Evolutionary conservation across 2,113 vertebrate genomes (phyloP).

Genomic region (Macquaria ambigua): DNA sequence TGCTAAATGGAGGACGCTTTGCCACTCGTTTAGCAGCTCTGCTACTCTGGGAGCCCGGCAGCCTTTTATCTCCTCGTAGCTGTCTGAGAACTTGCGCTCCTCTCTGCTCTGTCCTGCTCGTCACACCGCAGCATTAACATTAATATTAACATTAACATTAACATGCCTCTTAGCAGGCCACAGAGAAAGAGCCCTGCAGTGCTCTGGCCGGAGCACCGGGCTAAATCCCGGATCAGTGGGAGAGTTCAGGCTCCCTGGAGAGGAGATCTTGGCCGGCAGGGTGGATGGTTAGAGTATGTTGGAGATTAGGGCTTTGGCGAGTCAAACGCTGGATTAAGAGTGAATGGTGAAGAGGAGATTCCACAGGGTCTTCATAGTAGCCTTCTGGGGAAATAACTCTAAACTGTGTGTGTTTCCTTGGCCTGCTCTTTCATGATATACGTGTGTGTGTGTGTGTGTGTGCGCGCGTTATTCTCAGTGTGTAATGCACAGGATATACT

Average conservation of each 20-base stretch:
- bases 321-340: slow-evolving; percentile 67
- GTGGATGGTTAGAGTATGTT: slow-evolving; percentile 51
- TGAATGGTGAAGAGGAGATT: slow-evolving; percentile 40
- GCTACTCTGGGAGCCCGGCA: slow-evolving; percentile 24
- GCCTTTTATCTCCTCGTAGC: slow-evolving; percentile 57
- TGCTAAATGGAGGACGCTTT: slow-evolving; percentile 65
- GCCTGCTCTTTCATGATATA: neutral
- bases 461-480: slow-evolving; percentile 20
- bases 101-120: slow-evolving; percentile 31
- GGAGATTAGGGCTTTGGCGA: slow-evolving; percentile 62
- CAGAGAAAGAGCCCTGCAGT: slow-evolving; percentile 46
- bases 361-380: slow-evolving; percentile 40
- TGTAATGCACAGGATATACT: slow-evolving; percentile 1
- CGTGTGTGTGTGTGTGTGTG: slow-evolving; percentile 8
- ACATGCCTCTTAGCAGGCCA: slow-evolving; percentile 50
- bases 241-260: slow-evolving; percentile 48
- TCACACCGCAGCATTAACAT: slow-evolving; percentile 49
- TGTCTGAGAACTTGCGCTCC: slow-evolving; percentile 28
- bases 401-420: slow-evolving; percentile 8
- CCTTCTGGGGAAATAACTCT: slow-evolving; percentile 32
- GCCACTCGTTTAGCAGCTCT: slow-evolving; percentile 63
- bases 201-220: slow-evolving; percentile 19
- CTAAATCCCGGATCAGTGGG: slow-evolving; percentile 62
- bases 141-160: slow-evolving; percentile 50
- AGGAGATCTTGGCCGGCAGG: slow-evolving; percentile 50